These are phyloP conservation scores for Lysiphlebus fabarum DNA, from an alignment of 1,140 invertebrate genomes.

Conservation along the genomic window DNA sequence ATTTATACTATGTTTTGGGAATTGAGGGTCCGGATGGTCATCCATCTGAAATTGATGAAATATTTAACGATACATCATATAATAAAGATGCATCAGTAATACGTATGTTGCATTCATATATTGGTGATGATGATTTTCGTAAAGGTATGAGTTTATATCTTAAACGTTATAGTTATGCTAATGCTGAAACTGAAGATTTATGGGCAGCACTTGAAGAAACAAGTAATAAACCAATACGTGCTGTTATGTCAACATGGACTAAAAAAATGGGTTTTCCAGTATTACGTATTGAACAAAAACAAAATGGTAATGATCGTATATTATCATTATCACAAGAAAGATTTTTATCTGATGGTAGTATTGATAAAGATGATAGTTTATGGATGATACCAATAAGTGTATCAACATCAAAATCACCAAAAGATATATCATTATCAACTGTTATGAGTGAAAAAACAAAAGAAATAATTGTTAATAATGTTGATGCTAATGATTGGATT, in stretches of 20 bases:
- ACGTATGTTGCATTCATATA: slow-evolving; percentile 93
- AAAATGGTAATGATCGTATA: slow-evolving; percentile 61
- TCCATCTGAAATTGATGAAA: slow-evolving; percentile 89
- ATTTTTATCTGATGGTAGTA: slow-evolving; percentile 78
- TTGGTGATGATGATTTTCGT: slow-evolving; percentile 91
- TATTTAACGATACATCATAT: slow-evolving; percentile 95
- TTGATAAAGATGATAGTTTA: slow-evolving; percentile 55
- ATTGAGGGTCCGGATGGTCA: slow-evolving; percentile 87
- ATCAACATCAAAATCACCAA: slow-evolving; percentile 69
- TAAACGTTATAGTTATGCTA: slow-evolving; percentile 78
- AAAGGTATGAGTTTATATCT: slow-evolving; percentile 93
- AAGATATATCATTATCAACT: slow-evolving; percentile 58
- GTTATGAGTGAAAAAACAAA: slow-evolving; percentile 67
- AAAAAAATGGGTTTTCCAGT: slow-evolving; percentile 88
- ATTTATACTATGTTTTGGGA: too few species aligned
- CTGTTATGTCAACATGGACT: slow-evolving; percentile 95
- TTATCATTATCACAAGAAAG: slow-evolving; percentile 78
- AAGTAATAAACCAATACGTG: slow-evolving; percentile 85
- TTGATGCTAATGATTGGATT: slow-evolving; percentile 76
- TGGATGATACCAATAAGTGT: slow-evolving; percentile 92
- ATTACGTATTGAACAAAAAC: slow-evolving; percentile 55
- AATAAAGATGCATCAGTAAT: slow-evolving; percentile 92
- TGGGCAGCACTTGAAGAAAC: slow-evolving; percentile 88
- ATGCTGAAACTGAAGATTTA: slow-evolving; percentile 92
- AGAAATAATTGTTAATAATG: slow-evolving; percentile 67